A percentile compares a stretch with the other conserved stretches of the same genome.
phyloP scores from a whole-genome alignment of 2,113 vertebrate genomes.

The Todiramphus chloris region DNA sequence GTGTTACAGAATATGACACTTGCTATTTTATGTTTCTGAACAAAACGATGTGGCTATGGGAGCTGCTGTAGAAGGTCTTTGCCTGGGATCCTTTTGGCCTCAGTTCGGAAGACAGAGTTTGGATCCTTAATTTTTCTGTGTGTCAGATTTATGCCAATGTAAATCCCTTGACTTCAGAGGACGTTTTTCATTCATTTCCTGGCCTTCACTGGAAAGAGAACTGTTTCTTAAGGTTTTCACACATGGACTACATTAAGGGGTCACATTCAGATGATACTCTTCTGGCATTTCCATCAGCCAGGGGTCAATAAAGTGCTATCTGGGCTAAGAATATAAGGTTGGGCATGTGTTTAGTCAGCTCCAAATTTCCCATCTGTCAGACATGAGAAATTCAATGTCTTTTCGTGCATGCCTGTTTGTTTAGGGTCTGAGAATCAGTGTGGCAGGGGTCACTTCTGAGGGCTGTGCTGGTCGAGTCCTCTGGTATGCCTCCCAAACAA shows the following conservation, averaged over 20 bases:
- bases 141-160: conserved; percentile 50
- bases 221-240: conserved; percentile 49
- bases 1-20: not conserved
- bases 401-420: conserved; percentile 2
- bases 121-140: not conserved
- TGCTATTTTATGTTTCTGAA: not conserved
- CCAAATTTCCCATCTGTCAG: conserved; percentile 62
- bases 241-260: conserved; percentile 67
- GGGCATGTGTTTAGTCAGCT: conserved; percentile 49
- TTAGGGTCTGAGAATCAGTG: conserved; percentile 21
- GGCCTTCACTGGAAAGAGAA: conserved; percentile 27
- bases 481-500: conserved; percentile 4
- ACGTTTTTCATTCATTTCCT: conserved; percentile 59
- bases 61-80: not conserved
- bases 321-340: conserved; percentile 12
- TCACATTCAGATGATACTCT: conserved; percentile 57
- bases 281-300: conserved; percentile 63
- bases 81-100: not conserved
- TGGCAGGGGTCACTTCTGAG: conserved; percentile 34
- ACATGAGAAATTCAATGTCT: conserved; percentile 52
- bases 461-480: not conserved
- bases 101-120: not conserved
- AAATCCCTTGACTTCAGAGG: conserved; percentile 52
- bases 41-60: not conserved
- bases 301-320: conserved; percentile 59